phyloP scores from a whole-genome alignment of 2,113 vertebrate species.

The Carettochelys insculpta region DNA sequence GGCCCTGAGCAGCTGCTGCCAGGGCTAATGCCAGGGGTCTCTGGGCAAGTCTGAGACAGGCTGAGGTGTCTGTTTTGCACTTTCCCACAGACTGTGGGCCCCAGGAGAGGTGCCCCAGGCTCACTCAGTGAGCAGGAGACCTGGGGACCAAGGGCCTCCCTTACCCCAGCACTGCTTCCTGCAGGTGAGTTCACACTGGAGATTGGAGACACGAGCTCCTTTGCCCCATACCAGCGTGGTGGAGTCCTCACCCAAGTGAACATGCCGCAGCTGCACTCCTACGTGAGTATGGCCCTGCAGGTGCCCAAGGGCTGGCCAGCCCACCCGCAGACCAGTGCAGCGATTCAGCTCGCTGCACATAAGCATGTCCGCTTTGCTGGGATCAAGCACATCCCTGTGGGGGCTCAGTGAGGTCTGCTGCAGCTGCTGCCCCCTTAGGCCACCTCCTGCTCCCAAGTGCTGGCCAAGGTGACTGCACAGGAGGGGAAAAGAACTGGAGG shows the following conservation, averaged over 20 bases:
- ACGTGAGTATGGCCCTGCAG: constrained; percentile 74
- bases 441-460: neutral
- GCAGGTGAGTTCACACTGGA: constrained; percentile 77
- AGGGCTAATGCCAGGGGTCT: neutral
- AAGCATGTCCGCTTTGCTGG: no score
- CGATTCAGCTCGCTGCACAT: no score
- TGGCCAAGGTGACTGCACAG: neutral
- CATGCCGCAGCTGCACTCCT: constrained; percentile 55
- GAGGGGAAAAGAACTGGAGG: neutral
- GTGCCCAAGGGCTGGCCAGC: neutral
- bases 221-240: constrained; percentile 77
- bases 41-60: neutral
- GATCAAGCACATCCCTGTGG: no score
- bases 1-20: neutral
- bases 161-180: neutral
- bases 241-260: constrained; percentile 82
- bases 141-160: neutral
- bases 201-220: constrained; percentile 84
- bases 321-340: no score
- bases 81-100: no score
- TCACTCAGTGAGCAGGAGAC: neutral
- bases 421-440: no score
- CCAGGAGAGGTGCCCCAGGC: neutral
- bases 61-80: accelerated
- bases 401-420: neutral